Evolutionary conservation across 2,113 vertebrate species (phyloP).

Genomic region (Ageneiosus marmoratus): DNA sequence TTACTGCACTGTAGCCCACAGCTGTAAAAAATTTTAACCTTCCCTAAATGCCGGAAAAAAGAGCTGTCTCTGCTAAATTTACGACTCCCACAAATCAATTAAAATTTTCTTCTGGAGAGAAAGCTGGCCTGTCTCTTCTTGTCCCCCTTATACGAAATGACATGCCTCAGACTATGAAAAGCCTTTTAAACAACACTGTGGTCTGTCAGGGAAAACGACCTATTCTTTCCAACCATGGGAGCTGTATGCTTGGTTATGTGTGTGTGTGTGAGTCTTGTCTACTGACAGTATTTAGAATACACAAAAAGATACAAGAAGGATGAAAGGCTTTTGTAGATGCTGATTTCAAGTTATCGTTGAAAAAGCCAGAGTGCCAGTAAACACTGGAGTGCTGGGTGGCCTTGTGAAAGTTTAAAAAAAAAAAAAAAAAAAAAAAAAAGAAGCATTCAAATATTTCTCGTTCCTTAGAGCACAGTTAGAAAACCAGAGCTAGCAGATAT

Average conservation of each 20-base stretch:
- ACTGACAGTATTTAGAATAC: slow-evolving; percentile 59
- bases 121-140: slow-evolving; percentile 43
- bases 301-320: slow-evolving; percentile 48
- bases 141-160: slow-evolving; percentile 28
- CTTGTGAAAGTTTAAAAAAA: slow-evolving; percentile 55
- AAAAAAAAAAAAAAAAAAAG: slow-evolving; percentile 48
- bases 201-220: slow-evolving; percentile 38
- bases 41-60: slow-evolving; percentile 28
- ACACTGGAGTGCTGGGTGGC: slow-evolving; percentile 55
- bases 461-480: slow-evolving; percentile 28
- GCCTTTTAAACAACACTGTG: slow-evolving; percentile 49
- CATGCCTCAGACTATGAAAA: slow-evolving; percentile 42
- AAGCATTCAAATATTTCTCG: slow-evolving; percentile 28
- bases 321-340: slow-evolving; percentile 53
- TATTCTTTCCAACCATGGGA: slow-evolving; percentile 41
- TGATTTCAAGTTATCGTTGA: slow-evolving; percentile 57
- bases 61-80: slow-evolving; percentile 37
- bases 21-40: slow-evolving; percentile 47
- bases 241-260: slow-evolving; percentile 24
- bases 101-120: slow-evolving; percentile 35
- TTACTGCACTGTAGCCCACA: slow-evolving; percentile 30
- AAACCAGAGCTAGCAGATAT: slow-evolving; percentile 27
- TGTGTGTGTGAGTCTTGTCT: slow-evolving; percentile 45
- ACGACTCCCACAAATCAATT: slow-evolving; percentile 55
- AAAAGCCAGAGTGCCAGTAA: slow-evolving; percentile 48